Base-by-base conservation (phyloP, 2,888 invertebrate species). In the Amblyjoppa proteus region DNA sequence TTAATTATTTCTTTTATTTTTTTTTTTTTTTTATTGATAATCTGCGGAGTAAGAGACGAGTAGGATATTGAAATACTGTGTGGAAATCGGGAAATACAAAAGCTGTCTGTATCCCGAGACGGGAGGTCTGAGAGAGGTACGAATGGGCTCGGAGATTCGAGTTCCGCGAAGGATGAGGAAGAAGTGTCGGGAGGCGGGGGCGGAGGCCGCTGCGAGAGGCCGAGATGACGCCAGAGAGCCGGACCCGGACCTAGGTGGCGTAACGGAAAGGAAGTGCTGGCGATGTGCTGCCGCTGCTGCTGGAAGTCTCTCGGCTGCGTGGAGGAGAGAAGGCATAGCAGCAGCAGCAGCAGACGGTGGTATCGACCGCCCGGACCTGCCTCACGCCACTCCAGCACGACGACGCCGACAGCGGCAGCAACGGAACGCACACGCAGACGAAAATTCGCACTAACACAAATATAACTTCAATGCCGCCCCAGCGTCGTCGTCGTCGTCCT, bases 341-440 rank as follows among this genome's bases (percentile, higher is more conserved):
- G 75, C 84, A 84, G 85, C 85, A 96, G 95, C 84, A 85, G 85
- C 85, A 96, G 95, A 96, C 96, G 95, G 95, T 95, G 95, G 95
- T 95, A 96, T 96, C 96, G 96, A 96, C 96, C 95, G 95, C 88
- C 94, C 95, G 92, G 95, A 95, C 96, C 95, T 93, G 92, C 93
- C 93, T 92, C 93, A 93, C 93, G 92, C 93, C 92, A 89, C 90
- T 85, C 83, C 83, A 75, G 56, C 74, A 82, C 85, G 84, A 81
- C 79, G 78, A 70, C 81, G 84, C 70, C 84, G 70, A 76, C 81
- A 76, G 74, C 84, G 68, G 74, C 77, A 64, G 70, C 71, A 34
- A 20, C 75, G 61, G 56, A 68, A 87, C 88, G 87, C 85, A 95
- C 94, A 95, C 95, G 94, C 95, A 94, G 87, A 82, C 77, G 69